Conservation (phyloP, 2,888 invertebrate genomes). For the Drosophila paranaensis region DNA sequence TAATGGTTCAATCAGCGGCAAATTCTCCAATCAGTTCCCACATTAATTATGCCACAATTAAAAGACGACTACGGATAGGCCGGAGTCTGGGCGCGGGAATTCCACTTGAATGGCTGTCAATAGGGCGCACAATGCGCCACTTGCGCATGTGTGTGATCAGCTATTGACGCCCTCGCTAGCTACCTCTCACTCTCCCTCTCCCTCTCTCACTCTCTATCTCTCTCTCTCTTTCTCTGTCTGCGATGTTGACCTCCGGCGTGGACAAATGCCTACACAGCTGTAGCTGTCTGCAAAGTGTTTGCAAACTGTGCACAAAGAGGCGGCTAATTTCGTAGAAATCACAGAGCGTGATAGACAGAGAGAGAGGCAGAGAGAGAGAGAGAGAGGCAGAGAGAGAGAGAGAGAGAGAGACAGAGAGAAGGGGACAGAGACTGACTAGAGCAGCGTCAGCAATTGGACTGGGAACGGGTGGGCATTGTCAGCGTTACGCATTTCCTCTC, state of each 20-base stretch:
- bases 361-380: too few relatives aligned
- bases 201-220: not conserved
- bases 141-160: constrained; percentile 49
- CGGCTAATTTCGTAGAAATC: constrained; percentile 72
- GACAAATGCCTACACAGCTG: constrained; percentile 69
- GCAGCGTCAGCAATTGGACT: constrained; percentile 13
- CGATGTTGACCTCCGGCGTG: constrained; percentile 72
- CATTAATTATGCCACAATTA: constrained; percentile 79
- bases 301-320: constrained; percentile 42
- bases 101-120: constrained; percentile 74
- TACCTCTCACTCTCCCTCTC: not conserved
- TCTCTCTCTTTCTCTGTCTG: not conserved
- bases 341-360: constrained; percentile 27
- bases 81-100: constrained; percentile 52
- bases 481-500: constrained; percentile 77
- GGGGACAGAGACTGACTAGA: not conserved
- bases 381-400: not conserved
- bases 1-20: constrained; percentile 70
- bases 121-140: constrained; percentile 66
- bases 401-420: constrained; percentile 2
- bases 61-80: constrained; percentile 41
- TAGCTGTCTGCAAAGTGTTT: constrained; percentile 23
- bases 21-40: constrained; percentile 70
- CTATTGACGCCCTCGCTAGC: not conserved
- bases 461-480: constrained; percentile 17